phyloP scores from a whole-genome alignment of 1,140 invertebrate genomes.

The Drosophila albomicans region DNA sequence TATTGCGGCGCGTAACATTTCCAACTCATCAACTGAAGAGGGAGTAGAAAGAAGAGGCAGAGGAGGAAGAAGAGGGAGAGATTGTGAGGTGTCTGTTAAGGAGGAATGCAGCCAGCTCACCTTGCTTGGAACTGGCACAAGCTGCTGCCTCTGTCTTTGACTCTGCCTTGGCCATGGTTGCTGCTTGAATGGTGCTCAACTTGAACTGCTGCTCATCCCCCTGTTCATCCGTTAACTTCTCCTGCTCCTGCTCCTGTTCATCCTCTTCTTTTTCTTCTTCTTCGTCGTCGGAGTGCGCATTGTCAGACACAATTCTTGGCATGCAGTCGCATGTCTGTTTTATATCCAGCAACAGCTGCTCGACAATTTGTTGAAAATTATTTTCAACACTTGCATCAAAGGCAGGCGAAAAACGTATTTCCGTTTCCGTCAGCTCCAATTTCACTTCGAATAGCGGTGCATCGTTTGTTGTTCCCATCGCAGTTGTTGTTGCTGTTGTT shows the following conservation, averaged over 20 bases:
- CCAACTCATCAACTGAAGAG: slow-evolving; percentile 58
- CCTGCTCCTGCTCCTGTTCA: slow-evolving; percentile 1
- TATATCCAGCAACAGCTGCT: slow-evolving; percentile 84
- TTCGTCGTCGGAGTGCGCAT: slow-evolving; percentile 66
- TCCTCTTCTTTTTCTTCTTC: slow-evolving; percentile 35
- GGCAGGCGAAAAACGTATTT: slow-evolving; percentile 82
- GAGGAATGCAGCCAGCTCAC: slow-evolving; percentile 18
- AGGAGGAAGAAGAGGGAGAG: not conserved
- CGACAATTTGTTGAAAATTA: slow-evolving; percentile 85
- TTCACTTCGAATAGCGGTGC: slow-evolving; percentile 83
- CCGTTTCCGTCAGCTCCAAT: slow-evolving; percentile 82
- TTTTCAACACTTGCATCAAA: slow-evolving; percentile 81
- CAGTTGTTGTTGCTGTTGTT: slow-evolving; percentile 27
- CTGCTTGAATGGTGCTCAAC: slow-evolving; percentile 46
- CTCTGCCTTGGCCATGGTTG: slow-evolving; percentile 4
- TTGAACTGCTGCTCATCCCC: slow-evolving; percentile 17
- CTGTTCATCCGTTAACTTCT: not conserved
- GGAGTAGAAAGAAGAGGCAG: not conserved
- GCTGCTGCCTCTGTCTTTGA: slow-evolving; percentile 34
- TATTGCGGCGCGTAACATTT: slow-evolving; percentile 63
- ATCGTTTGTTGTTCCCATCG: slow-evolving; percentile 49
- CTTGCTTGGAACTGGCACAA: slow-evolving; percentile 14
- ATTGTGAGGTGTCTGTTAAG: not conserved
- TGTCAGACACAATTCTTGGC: slow-evolving; percentile 83
- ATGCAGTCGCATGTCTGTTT: slow-evolving; percentile 83